Base-by-base conservation (phyloP, 2,113 vertebrate genomes). In the Hemicordylus capensis region DNA sequence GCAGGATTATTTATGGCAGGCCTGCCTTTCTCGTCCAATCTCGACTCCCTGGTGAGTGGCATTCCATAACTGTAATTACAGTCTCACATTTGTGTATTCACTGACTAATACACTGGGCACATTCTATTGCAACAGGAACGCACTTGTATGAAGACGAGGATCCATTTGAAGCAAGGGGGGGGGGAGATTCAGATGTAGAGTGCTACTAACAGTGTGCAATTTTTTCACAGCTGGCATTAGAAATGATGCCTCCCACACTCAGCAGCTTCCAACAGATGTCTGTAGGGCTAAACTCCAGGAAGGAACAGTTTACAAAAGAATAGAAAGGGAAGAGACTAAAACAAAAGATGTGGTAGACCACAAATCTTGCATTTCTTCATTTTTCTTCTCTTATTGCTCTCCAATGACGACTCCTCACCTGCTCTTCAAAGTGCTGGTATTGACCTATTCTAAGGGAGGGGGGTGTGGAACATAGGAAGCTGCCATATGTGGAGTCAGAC, bases 11-110 rank as follows among this genome's bases (percentile, higher is more conserved):
- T 94, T 89, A 90, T 85, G 87, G 89, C 89, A 89, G 61, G 63
- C 83, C 15, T 39, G 85, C 37, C 54, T 88, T 91, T 91, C 63
- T 81, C 75, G 73, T 94, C 90, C 92, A 92, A 80, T 69, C 48
- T 89, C 85, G 89, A 7, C 80, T 91, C 93, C 92, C 90, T 75
- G 84, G 86, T 42, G 88, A 94, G 81, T 83, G 80, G 80, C 88
- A 78, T 85, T 93, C 91, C 90, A 91, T 92, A 94, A 88, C 87
- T 91, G 83, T 92, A 94, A 94, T 93, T 93, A 94, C 84, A 91
- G 89, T 85, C 88, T 89, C 81, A 88, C 88, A 92, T 89, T 93
- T 90, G 86, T 90, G 86, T 63, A 79, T 85, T 79, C 82, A 84
- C 85, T 88, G 91, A 91, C 92, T 94, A 90, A 93, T 94, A 93